Percentiles rank a stretch among this genome's conserved stretches.
phyloP scores from a whole-genome alignment of 2,888 invertebrate species.

The Sphaeridia pumilis region DNA sequence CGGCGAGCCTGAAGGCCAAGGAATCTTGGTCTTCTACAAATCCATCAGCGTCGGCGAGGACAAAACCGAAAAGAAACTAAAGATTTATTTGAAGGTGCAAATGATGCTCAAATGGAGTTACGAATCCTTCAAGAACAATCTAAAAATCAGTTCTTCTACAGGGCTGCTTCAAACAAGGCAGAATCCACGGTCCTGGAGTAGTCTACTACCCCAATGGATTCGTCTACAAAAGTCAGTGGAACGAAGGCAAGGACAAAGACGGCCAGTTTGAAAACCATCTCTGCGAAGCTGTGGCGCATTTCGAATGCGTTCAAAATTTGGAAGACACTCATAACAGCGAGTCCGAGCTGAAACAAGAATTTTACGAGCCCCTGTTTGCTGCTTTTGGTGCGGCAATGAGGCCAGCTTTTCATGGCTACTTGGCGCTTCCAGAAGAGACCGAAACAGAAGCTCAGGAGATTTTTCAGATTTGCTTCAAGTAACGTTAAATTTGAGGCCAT shows the following conservation, averaged over 20 bases:
- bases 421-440: not conserved
- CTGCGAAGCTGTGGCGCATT: not conserved
- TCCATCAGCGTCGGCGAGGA: not conserved
- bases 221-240: slow-evolving; percentile 31
- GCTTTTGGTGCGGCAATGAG: not conserved
- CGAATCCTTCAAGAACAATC: not conserved
- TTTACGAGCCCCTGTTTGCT: not conserved
- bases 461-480: slow-evolving; percentile 6
- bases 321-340: not conserved
- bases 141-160: not conserved
- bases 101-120: not conserved
- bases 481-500: not conserved
- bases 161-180: slow-evolving; percentile 23
- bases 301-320: not conserved
- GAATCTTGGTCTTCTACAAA: slow-evolving; percentile 32
- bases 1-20: slow-evolving; percentile 24
- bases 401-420: not conserved
- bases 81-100: slow-evolving; percentile 3
- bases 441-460: not conserved
- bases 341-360: not conserved
- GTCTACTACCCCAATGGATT: slow-evolving; percentile 31
- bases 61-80: not conserved
- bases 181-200: slow-evolving; percentile 30
- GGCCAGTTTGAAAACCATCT: too few species aligned
- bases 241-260: too few species aligned